These are phyloP conservation scores for Potamilus streckersoni DNA, from an alignment of 1,140 invertebrate species.

Conservation along the genomic window DNA sequence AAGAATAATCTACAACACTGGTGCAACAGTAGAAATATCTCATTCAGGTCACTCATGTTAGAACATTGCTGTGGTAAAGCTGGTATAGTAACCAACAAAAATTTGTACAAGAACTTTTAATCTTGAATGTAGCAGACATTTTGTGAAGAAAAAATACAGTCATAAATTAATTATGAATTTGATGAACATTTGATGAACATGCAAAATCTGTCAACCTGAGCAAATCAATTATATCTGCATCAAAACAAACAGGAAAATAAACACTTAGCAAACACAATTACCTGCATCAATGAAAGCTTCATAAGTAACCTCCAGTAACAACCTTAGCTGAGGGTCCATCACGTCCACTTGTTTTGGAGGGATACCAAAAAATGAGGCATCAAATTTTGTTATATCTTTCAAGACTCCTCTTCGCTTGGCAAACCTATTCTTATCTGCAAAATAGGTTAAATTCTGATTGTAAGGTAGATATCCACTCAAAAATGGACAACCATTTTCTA, in stretches of 20 bases:
- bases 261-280: conserved; percentile 54
- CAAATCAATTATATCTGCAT: neutral
- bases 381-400: conserved; percentile 87
- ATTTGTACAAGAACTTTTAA: too few relatives aligned
- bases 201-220: neutral
- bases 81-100: too few relatives aligned
- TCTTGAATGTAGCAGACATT: too few relatives aligned
- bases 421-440: too few relatives aligned
- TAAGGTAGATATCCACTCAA: too few relatives aligned
- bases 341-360: conserved; percentile 90
- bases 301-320: conserved; percentile 90
- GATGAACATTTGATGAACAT: neutral
- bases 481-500: too few relatives aligned
- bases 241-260: neutral
- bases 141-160: too few relatives aligned
- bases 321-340: conserved; percentile 95
- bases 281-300: conserved; percentile 96
- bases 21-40: too few relatives aligned
- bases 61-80: too few relatives aligned
- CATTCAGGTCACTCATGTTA: too few relatives aligned
- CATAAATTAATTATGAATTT: neutral
- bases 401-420: conserved; percentile 61
- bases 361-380: conserved; percentile 92
- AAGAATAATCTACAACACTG: too few relatives aligned
- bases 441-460: too few relatives aligned